Base-by-base conservation (phyloP, 2,888 invertebrate species). In the Amblyjoppa fuscipennis region DNA sequence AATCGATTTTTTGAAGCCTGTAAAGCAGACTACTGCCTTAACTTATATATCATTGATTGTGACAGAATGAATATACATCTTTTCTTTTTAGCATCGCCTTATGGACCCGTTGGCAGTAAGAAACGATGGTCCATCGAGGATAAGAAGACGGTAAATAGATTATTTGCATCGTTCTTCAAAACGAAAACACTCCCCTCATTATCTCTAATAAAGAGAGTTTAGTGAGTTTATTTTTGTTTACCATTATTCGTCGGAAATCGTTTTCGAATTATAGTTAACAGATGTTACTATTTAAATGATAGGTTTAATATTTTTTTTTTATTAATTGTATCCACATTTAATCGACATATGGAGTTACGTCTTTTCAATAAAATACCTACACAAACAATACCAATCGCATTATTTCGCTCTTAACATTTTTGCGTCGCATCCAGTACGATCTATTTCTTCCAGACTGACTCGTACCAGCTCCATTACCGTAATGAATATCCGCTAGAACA, bases 101-200 rank as follows among this genome's bases (percentile, higher is more conserved):
- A 59, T 68, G 56, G 77, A 64, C 64, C 31, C 13, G 34, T 53
- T n/a, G 59, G 59, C 1, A 25, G 31, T 3, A 74, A 64, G 49
- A 81, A 71, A 38, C 64, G 61, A 38, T 81, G 61, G 74, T 73
- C 64, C 41, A 53, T 16, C n/a, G 74, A 81, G 31, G 81, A 81
- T 73, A 51, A 53, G 25, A 51, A 73, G 20, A 64, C n/a, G 31
- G 71, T 71, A 28, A 38, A 56, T 3, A 11, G 13, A 25, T 0
- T 70, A 0, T 80, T 80, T 20, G 28, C 25, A 59, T 16, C 56
- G 7, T 80, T 59, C 38, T 61, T 80, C 6, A 11, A 59, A 31
- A 38, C 20, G n/a, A 34, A 45, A 16, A 80, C 41, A 16, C 38
- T 80, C 9, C 80, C 80, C 20, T 13, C 13, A 16, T 61, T 73